Evolutionary conservation across 2,113 vertebrate genomes (phyloP).

Genomic region (Indri indri): DNA sequence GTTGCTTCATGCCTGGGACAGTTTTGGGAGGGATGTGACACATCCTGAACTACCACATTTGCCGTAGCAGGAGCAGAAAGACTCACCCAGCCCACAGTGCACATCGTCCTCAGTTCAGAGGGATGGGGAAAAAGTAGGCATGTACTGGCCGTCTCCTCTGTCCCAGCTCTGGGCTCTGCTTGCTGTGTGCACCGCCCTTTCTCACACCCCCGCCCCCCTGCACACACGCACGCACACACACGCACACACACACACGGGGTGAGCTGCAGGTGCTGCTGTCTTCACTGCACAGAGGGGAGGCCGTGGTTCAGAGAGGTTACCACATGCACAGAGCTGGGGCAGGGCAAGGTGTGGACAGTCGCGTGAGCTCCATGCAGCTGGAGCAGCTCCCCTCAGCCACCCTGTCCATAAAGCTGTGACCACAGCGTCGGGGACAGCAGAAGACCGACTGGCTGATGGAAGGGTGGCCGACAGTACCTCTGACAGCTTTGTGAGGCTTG

Average conservation of each 20-base stretch:
- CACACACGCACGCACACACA: background rate
- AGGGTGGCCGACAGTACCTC: background rate
- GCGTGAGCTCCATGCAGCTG: background rate
- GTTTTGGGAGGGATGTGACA: background rate
- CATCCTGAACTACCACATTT: background rate
- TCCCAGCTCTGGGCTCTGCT: background rate
- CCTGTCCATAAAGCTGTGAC: background rate
- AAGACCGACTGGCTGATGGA: no score
- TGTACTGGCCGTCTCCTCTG: background rate
- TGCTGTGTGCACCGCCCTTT: background rate
- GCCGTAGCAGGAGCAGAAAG: background rate
- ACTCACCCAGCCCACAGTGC: fast-evolving
- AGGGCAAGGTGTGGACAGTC: fast-evolving
- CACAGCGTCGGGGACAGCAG: background rate
- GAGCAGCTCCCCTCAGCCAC: no score
- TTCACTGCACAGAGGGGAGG: background rate
- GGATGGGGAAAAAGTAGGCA: background rate
- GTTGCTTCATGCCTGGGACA: background rate
- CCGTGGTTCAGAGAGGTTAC: background rate
- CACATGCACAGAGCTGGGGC: background rate
- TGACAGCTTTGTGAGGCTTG: background rate
- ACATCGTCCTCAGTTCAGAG: background rate
- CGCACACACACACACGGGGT: background rate
- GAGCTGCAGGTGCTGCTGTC: background rate
- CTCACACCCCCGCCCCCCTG: fast-evolving